Percentiles rank a stretch among this genome's conserved stretches.
Evolutionary conservation across 1,140 invertebrate species (phyloP).

Genomic region (Ditylenchus dipsaci): DNA sequence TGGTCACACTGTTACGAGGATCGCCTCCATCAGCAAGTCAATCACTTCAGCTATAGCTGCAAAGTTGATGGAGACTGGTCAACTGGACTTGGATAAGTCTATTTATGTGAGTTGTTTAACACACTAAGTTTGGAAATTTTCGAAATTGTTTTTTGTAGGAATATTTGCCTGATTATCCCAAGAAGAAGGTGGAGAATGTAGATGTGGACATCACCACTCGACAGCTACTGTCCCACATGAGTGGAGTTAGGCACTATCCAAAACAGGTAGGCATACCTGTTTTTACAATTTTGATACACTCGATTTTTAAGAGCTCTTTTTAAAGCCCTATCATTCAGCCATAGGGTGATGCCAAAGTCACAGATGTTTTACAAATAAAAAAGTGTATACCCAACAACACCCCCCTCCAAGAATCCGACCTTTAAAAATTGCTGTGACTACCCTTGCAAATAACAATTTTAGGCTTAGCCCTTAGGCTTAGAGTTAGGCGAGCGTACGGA

Average conservation of each 20-base stretch:
- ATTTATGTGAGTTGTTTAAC: constrained; percentile 61
- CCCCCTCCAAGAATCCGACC: too few species aligned
- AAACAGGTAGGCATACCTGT: constrained; percentile 26
- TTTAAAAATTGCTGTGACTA: too few species aligned
- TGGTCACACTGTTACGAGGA: constrained; percentile 65
- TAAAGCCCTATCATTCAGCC: too few species aligned
- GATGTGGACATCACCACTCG: constrained; percentile 50
- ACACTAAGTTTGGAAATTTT: neutral
- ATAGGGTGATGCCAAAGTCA: too few species aligned
- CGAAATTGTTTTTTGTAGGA: constrained; percentile 33
- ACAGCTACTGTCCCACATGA: constrained; percentile 43
- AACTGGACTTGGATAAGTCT: constrained; percentile 65
- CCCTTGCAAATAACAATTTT: too few species aligned
- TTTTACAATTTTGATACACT: too few species aligned
- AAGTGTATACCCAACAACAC: too few species aligned
- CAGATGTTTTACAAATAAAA: too few species aligned
- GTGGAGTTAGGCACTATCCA: constrained; percentile 50
- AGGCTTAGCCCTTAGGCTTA: too few species aligned
- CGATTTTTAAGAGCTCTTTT: too few species aligned
- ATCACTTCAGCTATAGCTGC: constrained; percentile 65
- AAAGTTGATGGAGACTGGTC: constrained; percentile 63
- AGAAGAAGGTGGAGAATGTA: constrained; percentile 61
- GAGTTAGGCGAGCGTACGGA: too few species aligned
- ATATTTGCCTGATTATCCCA: constrained; percentile 63
- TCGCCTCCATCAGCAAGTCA: constrained; percentile 68